These are phyloP conservation scores for Buathra laborator DNA, from an alignment of 2,888 invertebrate genomes.

Conservation along the genomic window DNA sequence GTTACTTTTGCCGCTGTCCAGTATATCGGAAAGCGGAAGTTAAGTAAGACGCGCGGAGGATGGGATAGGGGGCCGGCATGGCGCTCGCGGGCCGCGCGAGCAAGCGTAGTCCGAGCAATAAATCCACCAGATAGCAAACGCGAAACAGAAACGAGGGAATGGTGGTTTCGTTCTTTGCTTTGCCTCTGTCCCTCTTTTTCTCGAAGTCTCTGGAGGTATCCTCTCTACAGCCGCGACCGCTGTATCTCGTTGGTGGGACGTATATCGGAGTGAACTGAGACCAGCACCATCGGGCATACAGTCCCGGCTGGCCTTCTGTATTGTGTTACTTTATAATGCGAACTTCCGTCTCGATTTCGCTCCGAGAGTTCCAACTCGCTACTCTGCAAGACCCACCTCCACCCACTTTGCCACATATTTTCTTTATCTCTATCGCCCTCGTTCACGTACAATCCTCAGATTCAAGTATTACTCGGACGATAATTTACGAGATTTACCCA, in stretches of 20 bases:
- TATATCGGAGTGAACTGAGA: conserved; percentile 7
- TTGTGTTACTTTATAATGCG: conserved; percentile 65
- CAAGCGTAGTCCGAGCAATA: conserved; percentile 73
- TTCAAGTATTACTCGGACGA: conserved; percentile 42
- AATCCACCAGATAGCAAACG: conserved; percentile 74
- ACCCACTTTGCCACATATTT: conserved; percentile 54
- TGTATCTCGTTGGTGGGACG: conserved; percentile 46
- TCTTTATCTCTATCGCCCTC: conserved; percentile 69
- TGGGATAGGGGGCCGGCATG: conserved; percentile 12
- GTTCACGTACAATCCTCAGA: conserved; percentile 57
- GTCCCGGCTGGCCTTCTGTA: conserved; percentile 32
- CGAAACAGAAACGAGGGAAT: conserved; percentile 61
- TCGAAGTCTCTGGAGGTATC: conserved; percentile 28
- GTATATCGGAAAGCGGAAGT: conserved; percentile 75
- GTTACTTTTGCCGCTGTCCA: conserved; percentile 46
- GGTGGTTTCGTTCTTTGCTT: conserved; percentile 62
- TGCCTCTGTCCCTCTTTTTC: conserved; percentile 46
- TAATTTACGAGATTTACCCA: conserved; percentile 2
- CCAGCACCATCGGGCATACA: conserved; percentile 28
- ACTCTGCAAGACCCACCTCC: conserved; percentile 17
- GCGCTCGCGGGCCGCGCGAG: conserved; percentile 44
- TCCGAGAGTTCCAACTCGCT: conserved; percentile 9
- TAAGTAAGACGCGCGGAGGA: conserved; percentile 71
- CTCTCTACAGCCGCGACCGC: conserved; percentile 25
- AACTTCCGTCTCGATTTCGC: conserved; percentile 50